phyloP scores from a whole-genome alignment of 2,113 vertebrate genomes.

The Bos taurus region DNA sequence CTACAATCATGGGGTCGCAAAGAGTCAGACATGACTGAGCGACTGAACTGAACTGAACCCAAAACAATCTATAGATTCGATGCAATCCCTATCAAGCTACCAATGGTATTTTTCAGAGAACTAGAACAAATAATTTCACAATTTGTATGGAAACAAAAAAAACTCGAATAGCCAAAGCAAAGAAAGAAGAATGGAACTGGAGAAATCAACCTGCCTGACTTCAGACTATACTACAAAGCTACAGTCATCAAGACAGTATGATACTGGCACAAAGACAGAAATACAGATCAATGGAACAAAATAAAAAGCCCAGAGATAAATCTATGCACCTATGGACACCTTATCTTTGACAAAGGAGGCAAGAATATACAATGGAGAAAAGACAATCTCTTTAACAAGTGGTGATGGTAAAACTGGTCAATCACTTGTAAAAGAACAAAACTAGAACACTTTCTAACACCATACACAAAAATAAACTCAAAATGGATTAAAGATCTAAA shows the following conservation, averaged over 20 bases:
- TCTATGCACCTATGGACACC: background rate
- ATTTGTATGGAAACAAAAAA: background rate
- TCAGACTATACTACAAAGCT: background rate
- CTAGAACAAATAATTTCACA: background rate
- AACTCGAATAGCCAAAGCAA: background rate
- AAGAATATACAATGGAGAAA: background rate
- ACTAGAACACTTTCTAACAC: background rate
- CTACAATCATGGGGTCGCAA: too few species aligned
- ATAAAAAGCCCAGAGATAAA: background rate
- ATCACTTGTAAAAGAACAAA: background rate
- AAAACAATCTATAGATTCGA: background rate
- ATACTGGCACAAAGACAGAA: background rate
- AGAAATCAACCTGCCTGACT: background rate
- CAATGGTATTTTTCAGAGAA: background rate
- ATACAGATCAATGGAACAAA: background rate
- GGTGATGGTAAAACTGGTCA: background rate
- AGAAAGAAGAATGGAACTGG: background rate
- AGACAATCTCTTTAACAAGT: background rate
- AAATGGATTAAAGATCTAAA: background rate
- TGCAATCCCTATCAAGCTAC: background rate
- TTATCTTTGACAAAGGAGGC: background rate
- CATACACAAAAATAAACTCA: background rate
- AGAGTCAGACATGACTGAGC: too few species aligned
- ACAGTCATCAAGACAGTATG: background rate
- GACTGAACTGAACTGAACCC: background rate